A percentile compares a stretch with the other conserved stretches of the same genome.
Conservation (phyloP, 2,888 invertebrate species). For the Margaritifera margaritifera region DNA sequence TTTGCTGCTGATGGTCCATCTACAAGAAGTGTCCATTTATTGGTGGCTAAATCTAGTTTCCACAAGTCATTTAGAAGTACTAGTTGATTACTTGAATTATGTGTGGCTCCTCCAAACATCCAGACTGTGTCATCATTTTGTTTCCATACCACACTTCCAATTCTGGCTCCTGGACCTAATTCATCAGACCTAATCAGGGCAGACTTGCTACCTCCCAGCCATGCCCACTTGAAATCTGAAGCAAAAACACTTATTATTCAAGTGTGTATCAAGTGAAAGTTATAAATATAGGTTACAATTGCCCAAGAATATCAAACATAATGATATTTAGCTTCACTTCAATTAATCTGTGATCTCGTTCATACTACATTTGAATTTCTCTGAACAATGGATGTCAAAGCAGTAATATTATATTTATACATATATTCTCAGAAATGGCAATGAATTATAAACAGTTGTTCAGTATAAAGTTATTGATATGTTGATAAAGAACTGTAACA, state of each 20-base stretch:
- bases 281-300: too few species aligned
- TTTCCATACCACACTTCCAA: slow-evolving; percentile 52
- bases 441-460: too few species aligned
- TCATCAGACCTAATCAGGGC: slow-evolving; percentile 29
- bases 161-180: slow-evolving; percentile 50
- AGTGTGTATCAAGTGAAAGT: too few species aligned
- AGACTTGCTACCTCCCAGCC: slow-evolving; percentile 43
- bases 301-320: too few species aligned
- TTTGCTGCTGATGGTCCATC: slow-evolving; percentile 31
- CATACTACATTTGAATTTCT: too few species aligned
- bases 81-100: slow-evolving; percentile 29
- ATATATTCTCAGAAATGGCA: too few species aligned
- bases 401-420: too few species aligned
- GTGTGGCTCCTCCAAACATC: slow-evolving; percentile 59
- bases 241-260: slow-evolving; percentile 3
- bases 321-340: too few species aligned
- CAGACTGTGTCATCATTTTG: slow-evolving; percentile 39
- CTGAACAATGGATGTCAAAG: too few species aligned
- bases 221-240: slow-evolving; percentile 50
- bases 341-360: too few species aligned
- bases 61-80: slow-evolving; percentile 57
- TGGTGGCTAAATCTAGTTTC: slow-evolving; percentile 33
- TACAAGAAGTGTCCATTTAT: slow-evolving; percentile 44
- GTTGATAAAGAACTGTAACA: too few species aligned
- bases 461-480: too few species aligned